Conservation (phyloP, 2,888 invertebrate species). For the Papilio gigon region DNA sequence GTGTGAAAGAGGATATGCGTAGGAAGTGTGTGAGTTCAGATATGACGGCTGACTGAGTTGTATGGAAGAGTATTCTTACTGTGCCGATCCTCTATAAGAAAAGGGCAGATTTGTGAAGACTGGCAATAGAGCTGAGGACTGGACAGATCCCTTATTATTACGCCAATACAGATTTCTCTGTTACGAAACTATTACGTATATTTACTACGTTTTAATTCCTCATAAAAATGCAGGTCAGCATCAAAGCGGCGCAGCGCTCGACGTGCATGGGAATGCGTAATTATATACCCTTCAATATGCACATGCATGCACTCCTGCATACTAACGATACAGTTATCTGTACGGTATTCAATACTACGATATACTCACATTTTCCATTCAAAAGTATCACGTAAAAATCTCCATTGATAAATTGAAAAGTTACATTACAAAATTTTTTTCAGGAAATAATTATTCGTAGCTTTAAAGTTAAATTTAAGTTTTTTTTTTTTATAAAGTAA, state of each 20-base stretch:
- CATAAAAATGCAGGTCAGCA: conserved; percentile 28
- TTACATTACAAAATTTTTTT: neutral
- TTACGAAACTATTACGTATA: conserved; percentile 1
- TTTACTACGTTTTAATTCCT: conserved; percentile 9
- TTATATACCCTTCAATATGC: conserved; percentile 20
- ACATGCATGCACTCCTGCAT: conserved; percentile 17
- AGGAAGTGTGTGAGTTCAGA: no score
- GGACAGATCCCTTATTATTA: neutral
- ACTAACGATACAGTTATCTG: conserved; percentile 15
- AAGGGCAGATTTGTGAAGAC: no score
- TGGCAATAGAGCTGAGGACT: neutral
- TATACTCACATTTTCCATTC: neutral
- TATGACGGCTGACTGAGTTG: no score
- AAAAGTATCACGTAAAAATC: neutral
- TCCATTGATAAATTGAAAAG: neutral
- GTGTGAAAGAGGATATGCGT: no score
- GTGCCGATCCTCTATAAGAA: no score
- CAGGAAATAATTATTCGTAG: neutral
- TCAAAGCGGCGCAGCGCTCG: conserved; percentile 15
- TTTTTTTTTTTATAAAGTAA: conserved; percentile 1
- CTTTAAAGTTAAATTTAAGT: neutral
- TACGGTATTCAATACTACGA: conserved; percentile 2
- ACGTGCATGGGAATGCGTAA: conserved; percentile 19
- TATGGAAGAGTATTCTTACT: no score
- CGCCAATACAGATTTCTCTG: neutral